These are phyloP conservation scores for Micronycteris hirsuta DNA, from an alignment of 2,113 vertebrate genomes.

Conservation along the genomic window DNA sequence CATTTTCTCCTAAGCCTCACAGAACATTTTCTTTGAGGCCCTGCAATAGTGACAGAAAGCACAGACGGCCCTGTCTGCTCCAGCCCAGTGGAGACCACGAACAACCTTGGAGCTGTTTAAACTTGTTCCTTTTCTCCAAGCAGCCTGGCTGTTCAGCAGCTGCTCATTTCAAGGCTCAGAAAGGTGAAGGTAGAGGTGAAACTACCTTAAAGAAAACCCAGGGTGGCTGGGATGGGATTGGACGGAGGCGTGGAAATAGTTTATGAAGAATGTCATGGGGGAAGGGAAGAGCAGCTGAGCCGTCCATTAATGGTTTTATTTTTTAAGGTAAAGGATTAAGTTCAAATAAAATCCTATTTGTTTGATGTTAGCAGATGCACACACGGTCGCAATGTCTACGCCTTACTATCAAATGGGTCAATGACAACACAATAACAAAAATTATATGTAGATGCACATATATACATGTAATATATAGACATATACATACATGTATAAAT, in stretches of 20 bases:
- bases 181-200: background rate
- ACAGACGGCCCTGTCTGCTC: constrained; percentile 52
- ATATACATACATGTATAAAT: background rate
- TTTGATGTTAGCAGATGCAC: background rate
- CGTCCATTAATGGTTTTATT: background rate
- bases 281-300: background rate
- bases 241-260: background rate
- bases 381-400: background rate
- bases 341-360: background rate
- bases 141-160: constrained; percentile 42
- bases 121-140: constrained; percentile 55
- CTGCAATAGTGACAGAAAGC: constrained; percentile 55
- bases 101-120: constrained; percentile 65
- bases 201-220: background rate
- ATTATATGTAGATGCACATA: background rate
- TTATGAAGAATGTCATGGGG: background rate
- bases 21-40: constrained; percentile 61
- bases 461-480: background rate
- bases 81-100: constrained; percentile 10
- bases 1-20: constrained; percentile 65
- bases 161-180: constrained; percentile 39
- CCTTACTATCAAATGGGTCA: background rate
- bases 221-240: background rate
- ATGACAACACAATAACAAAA: background rate
- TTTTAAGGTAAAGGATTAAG: background rate